A percentile compares a stretch with the other conserved stretches of the same genome.
Conservation (phyloP, 1,140 invertebrate species). For the Neotoxoptera formosana region DNA sequence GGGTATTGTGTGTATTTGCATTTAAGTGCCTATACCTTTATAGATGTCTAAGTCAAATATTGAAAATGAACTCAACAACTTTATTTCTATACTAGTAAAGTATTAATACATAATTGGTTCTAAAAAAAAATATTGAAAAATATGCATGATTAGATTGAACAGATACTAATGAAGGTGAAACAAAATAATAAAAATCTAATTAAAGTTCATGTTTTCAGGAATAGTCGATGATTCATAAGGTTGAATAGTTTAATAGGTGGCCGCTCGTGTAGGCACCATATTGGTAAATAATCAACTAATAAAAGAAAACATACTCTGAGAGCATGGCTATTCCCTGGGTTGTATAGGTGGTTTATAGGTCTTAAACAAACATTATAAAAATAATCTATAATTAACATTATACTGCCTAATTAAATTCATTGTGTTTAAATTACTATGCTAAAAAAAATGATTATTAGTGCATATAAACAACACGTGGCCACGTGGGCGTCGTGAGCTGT, state of each 20-base stretch:
- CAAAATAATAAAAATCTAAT: neutral
- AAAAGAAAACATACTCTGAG: neutral
- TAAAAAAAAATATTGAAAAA: too few relatives aligned
- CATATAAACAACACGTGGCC: neutral
- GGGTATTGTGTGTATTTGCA: too few relatives aligned
- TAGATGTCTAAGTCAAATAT: neutral
- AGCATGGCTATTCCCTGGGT: neutral
- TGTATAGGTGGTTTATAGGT: neutral
- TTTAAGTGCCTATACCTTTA: too few relatives aligned
- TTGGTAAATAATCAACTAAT: neutral
- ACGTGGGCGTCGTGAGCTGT: neutral
- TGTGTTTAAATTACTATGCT: neutral
- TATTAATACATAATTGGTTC: too few relatives aligned
- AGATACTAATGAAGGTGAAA: neutral
- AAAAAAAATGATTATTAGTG: neutral
- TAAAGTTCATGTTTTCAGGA: neutral
- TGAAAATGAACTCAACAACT: too few relatives aligned
- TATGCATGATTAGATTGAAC: neutral
- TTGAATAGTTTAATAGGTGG: neutral
- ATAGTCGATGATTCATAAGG: neutral
- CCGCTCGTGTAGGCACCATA: neutral
- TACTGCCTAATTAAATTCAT: neutral
- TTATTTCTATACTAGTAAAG: too few relatives aligned
- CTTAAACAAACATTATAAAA: neutral
- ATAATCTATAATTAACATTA: neutral